phyloP scores from a whole-genome alignment of 2,797 vertebrate genomes.

The Cuculus canorus region DNA sequence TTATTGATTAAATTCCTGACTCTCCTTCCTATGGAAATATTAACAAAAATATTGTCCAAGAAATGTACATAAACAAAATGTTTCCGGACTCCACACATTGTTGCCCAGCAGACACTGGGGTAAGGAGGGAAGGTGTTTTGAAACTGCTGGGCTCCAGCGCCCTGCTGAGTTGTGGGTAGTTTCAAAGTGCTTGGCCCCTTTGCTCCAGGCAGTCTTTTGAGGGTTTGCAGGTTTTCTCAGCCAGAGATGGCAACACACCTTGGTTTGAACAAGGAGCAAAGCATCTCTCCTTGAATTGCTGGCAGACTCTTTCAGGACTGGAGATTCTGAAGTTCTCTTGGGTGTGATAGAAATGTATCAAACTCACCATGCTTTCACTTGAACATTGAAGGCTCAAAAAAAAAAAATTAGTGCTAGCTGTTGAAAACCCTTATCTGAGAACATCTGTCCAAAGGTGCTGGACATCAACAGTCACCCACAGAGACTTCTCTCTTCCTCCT shows the following conservation, averaged over 20 bases:
- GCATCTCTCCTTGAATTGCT: not conserved
- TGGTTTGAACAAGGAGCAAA: not conserved
- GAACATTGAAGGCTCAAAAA: not conserved
- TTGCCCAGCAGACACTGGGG: not conserved
- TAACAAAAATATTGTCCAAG: not conserved
- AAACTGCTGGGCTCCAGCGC: not conserved
- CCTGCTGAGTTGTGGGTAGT: not conserved
- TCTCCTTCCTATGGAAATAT: not conserved
- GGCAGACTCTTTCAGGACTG: not conserved
- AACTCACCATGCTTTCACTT: not conserved
- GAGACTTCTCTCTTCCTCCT: not conserved
- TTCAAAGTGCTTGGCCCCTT: not conserved
- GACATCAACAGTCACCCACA: not conserved
- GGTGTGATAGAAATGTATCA: not conserved
- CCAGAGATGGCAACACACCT: not conserved
- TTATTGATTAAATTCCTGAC: not conserved
- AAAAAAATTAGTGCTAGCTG: not conserved
- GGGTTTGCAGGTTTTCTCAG: not conserved
- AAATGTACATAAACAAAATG: not conserved
- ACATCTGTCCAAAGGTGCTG: not conserved
- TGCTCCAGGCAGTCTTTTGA: not conserved
- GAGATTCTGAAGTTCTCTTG: not conserved
- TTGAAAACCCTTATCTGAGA: not conserved
- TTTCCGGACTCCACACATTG: fast-evolving
- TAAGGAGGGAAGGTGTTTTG: not conserved